phyloP scores from a whole-genome alignment of 2,888 invertebrate species.

The Physocephala rufipes region DNA sequence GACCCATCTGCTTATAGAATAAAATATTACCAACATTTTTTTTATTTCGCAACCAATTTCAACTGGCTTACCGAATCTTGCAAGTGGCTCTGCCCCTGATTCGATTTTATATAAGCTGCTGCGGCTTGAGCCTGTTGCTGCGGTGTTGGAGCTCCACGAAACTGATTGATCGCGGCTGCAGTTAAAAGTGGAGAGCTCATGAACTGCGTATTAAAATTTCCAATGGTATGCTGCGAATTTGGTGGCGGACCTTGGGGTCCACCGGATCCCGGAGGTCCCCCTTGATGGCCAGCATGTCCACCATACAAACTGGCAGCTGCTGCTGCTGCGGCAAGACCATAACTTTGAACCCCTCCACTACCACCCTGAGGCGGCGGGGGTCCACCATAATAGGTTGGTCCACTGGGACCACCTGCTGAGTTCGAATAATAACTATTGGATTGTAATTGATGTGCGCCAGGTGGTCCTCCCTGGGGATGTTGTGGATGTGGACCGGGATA shows the following conservation, averaged over 20 bases:
- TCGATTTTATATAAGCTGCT: constrained; percentile 63
- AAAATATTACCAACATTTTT: neutral
- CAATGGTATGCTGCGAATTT: constrained; percentile 63
- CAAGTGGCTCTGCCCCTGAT: constrained; percentile 64
- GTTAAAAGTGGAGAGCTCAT: constrained; percentile 73
- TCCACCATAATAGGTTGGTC: constrained; percentile 60
- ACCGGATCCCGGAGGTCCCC: constrained; percentile 58
- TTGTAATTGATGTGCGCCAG: constrained; percentile 62
- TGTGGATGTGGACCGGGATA: constrained; percentile 61
- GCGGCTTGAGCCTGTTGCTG: constrained; percentile 53
- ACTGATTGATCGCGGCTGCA: constrained; percentile 67
- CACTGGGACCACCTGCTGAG: constrained; percentile 64
- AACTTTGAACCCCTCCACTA: constrained; percentile 62
- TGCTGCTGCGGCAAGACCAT: constrained; percentile 61
- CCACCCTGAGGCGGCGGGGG: constrained; percentile 59
- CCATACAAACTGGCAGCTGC: constrained; percentile 62
- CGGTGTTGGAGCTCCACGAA: constrained; percentile 63
- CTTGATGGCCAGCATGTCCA: constrained; percentile 59
- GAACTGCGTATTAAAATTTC: constrained; percentile 69
- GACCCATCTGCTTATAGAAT: constrained; percentile 59
- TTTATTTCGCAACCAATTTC: neutral
- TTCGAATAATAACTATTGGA: constrained; percentile 66
- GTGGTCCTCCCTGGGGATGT: constrained; percentile 60
- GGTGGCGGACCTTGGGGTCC: constrained; percentile 58
- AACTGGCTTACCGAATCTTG: constrained; percentile 63